Percentiles rank a stretch among this genome's conserved stretches.
Evolutionary conservation across 2,888 invertebrate species (phyloP).

Genomic region (Latrodectus hesperus): DNA sequence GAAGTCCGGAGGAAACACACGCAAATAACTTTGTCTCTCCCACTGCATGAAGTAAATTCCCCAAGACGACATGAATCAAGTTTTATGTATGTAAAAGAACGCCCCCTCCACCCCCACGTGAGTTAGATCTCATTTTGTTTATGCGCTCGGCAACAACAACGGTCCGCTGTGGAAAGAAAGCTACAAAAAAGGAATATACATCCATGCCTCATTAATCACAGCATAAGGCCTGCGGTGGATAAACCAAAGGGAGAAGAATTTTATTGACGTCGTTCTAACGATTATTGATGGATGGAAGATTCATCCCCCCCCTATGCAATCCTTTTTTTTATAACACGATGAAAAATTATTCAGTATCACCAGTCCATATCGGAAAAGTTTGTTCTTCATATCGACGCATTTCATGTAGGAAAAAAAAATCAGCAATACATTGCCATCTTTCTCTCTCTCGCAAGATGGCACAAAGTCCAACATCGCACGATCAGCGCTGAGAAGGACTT

Average conservation of each 20-base stretch:
- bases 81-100: constrained; percentile 27
- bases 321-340: constrained; percentile 1
- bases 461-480: too few relatives aligned
- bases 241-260: constrained; percentile 25
- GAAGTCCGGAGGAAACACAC: constrained; percentile 7
- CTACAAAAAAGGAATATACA: not conserved
- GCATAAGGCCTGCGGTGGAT: constrained; percentile 9
- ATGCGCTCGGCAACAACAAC: constrained; percentile 15
- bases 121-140: constrained; percentile 43
- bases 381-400: constrained; percentile 2
- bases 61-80: constrained; percentile 21
- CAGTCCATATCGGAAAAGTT: constrained; percentile 23
- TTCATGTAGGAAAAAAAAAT: constrained; percentile 1
- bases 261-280: constrained; percentile 48
- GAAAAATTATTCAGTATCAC: constrained; percentile 12
- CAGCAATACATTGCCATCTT: too few relatives aligned
- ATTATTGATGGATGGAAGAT: constrained; percentile 29
- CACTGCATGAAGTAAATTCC: constrained; percentile 14
- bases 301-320: not conserved
- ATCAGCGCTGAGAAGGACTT: too few relatives aligned
- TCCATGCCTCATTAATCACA: constrained; percentile 34
- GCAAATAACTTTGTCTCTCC: constrained; percentile 25
- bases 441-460: too few relatives aligned
- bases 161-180: constrained; percentile 2
- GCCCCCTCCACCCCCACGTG: constrained; percentile 4